phyloP scores from a whole-genome alignment of 1,140 invertebrate species.

The Bradysia coprophila region DNA sequence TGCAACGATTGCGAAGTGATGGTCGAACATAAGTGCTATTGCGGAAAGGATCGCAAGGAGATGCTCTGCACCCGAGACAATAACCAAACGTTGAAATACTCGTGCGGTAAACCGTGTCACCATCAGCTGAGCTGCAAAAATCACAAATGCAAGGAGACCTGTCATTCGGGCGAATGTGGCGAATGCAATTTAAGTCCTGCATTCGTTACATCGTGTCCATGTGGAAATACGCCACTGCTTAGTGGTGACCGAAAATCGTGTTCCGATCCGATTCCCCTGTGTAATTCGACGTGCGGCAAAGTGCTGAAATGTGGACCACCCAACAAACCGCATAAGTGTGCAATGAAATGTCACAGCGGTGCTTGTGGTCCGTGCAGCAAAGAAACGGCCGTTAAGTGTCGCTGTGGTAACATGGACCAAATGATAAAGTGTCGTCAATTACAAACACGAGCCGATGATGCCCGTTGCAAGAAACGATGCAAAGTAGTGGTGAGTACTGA shows the following conservation, averaged over 20 bases:
- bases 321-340: slow-evolving; percentile 47
- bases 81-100: slow-evolving; percentile 24
- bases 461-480: slow-evolving; percentile 72
- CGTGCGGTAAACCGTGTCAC: slow-evolving; percentile 49
- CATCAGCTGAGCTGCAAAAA: slow-evolving; percentile 51
- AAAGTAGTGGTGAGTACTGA: too few species aligned
- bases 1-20: slow-evolving; percentile 47
- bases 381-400: slow-evolving; percentile 59
- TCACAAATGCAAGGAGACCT: slow-evolving; percentile 52
- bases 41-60: slow-evolving; percentile 23
- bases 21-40: slow-evolving; percentile 31
- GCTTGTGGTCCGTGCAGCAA: slow-evolving; percentile 67
- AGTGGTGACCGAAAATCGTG: slow-evolving; percentile 40
- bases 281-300: slow-evolving; percentile 64
- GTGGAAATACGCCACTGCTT: slow-evolving; percentile 45
- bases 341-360: slow-evolving; percentile 49
- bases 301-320: slow-evolving; percentile 60
- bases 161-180: slow-evolving; percentile 47
- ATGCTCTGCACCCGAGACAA: slow-evolving; percentile 29
- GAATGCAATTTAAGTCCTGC: slow-evolving; percentile 42
- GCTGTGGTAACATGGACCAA: slow-evolving; percentile 77
- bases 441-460: slow-evolving; percentile 44
- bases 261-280: slow-evolving; percentile 70
- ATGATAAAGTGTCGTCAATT: slow-evolving; percentile 63
- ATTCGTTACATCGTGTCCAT: slow-evolving; percentile 59